Base-by-base conservation (phyloP, 1,140 invertebrate genomes). In the Helicorthomorpha holstii region DNA sequence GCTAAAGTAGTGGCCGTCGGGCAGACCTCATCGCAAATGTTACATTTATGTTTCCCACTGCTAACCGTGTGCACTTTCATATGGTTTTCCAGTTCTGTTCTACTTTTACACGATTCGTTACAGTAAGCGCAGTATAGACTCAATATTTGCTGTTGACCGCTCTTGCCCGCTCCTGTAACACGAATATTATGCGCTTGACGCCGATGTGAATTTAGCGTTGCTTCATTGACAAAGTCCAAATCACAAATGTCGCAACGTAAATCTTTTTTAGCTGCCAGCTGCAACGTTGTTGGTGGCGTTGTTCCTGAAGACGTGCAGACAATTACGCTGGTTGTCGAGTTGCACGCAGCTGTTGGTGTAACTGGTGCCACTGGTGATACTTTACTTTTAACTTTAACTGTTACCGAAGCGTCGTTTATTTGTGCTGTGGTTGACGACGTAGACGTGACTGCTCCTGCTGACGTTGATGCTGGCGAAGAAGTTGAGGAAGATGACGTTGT, bases 21-120 rank as follows among this genome's bases (percentile, higher is more conserved):
- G 58, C 85, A 88, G 1, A 92, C 78, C 66, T 93, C 87, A 63
- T 96, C 91, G 64, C 91, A 96, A 56, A 95, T 94, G 61, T 93
- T 88, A 65, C 91, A 95, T 64, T 94, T 94, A 66, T 92, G 85
- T 56, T 85, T 81, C 1, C 82, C 82, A 1, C 63, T 63, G 42
- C 65, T 67, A 16, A 65, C 57, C n/a, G 54, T 55, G 23, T 65
- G 66, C 47, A 47, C 83, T 57, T 89, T 84, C 68, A 88, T 91
- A 64, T 95, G 91, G 53, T 85, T 83, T 60, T 94, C 89, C 22
- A 94, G 69, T 56, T 94, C 89, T 0, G 75, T 76, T 55, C 84
- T 72, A 2, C 82, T 86, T 58, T 88, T 85, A 60, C 86, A 92
- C 27, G 81, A 79, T 61, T 92, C 89, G 38, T 82, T 85, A 61